Evolutionary conservation across 1,140 invertebrate species (phyloP).

Genomic region (Oryctes rhinoceros): DNA sequence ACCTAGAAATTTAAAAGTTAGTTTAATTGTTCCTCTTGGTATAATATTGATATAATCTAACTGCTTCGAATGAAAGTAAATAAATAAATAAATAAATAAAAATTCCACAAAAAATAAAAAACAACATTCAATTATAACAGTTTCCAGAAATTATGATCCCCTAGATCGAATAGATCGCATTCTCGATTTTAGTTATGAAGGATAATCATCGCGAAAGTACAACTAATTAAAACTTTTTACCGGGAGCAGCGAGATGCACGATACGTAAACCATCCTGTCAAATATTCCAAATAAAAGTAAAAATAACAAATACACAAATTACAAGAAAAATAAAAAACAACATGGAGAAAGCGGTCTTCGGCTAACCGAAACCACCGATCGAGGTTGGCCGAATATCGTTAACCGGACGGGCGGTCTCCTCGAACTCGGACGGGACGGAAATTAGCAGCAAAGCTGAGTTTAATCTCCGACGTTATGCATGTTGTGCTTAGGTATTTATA

Average conservation of each 20-base stretch:
- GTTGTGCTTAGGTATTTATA: conserved; percentile 15
- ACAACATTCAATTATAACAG: too few species aligned
- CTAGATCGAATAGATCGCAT: background rate
- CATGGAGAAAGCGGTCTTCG: background rate
- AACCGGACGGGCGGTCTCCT: background rate
- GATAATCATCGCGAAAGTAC: conserved; percentile 1
- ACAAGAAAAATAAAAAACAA: background rate
- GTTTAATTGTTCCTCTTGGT: too few species aligned
- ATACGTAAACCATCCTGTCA: background rate
- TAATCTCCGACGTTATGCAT: background rate
- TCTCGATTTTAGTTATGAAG: conserved; percentile 3
- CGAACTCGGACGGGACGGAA: conserved; percentile 10
- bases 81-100: too few species aligned
- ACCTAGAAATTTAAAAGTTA: too few species aligned
- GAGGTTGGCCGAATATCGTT: background rate
- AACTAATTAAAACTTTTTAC: conserved; percentile 11
- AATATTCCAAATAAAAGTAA: background rate
- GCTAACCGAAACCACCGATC: background rate
- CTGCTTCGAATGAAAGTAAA: too few species aligned
- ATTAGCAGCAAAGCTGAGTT: conserved; percentile 14
- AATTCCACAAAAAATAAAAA: too few species aligned
- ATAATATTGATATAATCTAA: too few species aligned
- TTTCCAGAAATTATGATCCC: too few species aligned
- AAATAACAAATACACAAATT: too few species aligned
- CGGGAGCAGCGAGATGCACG: background rate